phyloP scores from a whole-genome alignment of 2,888 invertebrate species.

The Eucera pruinosa region DNA sequence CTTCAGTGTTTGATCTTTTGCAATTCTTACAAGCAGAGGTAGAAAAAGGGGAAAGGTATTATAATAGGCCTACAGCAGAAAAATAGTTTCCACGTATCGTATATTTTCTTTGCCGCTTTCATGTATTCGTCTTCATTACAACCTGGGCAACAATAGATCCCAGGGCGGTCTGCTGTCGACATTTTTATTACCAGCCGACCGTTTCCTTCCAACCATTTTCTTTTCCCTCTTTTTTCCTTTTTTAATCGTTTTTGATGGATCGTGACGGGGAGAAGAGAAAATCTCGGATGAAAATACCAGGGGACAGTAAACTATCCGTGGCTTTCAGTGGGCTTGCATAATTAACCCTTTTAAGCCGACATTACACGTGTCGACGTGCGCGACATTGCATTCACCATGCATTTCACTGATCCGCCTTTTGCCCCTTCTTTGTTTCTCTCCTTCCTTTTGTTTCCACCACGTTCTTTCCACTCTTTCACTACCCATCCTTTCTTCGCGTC shows the following conservation, averaged over 20 bases:
- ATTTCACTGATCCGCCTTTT: slow-evolving; percentile 32
- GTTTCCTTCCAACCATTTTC: slow-evolving; percentile 3
- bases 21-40: neutral
- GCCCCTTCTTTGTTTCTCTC: slow-evolving; percentile 26
- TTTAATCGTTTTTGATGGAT: slow-evolving; percentile 47
- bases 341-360: slow-evolving; percentile 59
- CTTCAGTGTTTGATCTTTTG: neutral
- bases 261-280: slow-evolving; percentile 9
- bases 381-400: slow-evolving; percentile 46
- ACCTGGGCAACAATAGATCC: slow-evolving; percentile 28
- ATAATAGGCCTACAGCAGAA: neutral
- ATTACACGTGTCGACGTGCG: slow-evolving; percentile 48
- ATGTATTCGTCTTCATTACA: slow-evolving; percentile 42
- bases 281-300: slow-evolving; percentile 34
- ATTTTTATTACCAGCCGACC: slow-evolving; percentile 53
- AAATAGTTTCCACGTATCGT: slow-evolving; percentile 1
- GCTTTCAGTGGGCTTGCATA: slow-evolving; percentile 56
- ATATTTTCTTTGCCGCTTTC: slow-evolving; percentile 14
- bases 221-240: neutral
- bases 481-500: slow-evolving; percentile 23
- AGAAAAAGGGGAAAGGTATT: neutral
- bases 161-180: slow-evolving; percentile 41
- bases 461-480: slow-evolving; percentile 34
- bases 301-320: slow-evolving; percentile 46
- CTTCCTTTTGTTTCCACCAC: slow-evolving; percentile 32